Base-by-base conservation (phyloP, 2,888 invertebrate genomes). In the Lithophane leautieri region DNA sequence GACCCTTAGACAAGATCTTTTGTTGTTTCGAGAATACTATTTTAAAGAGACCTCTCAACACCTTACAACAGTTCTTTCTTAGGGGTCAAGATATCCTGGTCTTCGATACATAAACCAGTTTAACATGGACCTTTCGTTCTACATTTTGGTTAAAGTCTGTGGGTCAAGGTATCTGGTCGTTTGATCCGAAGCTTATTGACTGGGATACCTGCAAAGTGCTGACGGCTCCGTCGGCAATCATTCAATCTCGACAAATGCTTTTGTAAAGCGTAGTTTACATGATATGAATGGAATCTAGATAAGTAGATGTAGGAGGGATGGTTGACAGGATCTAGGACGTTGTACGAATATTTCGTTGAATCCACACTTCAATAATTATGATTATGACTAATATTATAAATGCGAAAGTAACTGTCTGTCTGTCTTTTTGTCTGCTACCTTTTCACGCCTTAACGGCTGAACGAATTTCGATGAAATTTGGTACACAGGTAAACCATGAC, bases 201-300 rank as follows among this genome's bases (percentile, higher is more conserved):
- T 81, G 81, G 65, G 73, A 72, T 79, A 79, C 81, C 82, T 83
- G 83, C 63, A 69, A 83, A 83, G 78, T 83, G 76, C 76, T 78
- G 86, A 74, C 86, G 76, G 84, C 56, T 60, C 69, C 65, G 76
- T 72, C 76, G 60, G 67, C 76, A 75, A 88, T 88, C 78, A 80
- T 86, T 82, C 78, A 79, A 86, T 86, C 84, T 82, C 83, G 82
- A 85, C 86, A 83, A 83, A 83, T 83, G 78, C 78, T 85, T 82
- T 78, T 50, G 68, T 73, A 85, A 82, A 85, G 78, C 52, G 67
- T 58, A 66, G 68, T 77, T 44, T 68, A 82, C 54, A 81, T 63
- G 34, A 63, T 70, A 54, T 68, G 58, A 22, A 69, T 44, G 68
- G 28, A 65, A 61, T 54, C 58, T 69, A 60, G 60, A 65, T 56